Base-by-base conservation (phyloP, 1,140 invertebrate genomes). In the Tetraneura akinire region DNA sequence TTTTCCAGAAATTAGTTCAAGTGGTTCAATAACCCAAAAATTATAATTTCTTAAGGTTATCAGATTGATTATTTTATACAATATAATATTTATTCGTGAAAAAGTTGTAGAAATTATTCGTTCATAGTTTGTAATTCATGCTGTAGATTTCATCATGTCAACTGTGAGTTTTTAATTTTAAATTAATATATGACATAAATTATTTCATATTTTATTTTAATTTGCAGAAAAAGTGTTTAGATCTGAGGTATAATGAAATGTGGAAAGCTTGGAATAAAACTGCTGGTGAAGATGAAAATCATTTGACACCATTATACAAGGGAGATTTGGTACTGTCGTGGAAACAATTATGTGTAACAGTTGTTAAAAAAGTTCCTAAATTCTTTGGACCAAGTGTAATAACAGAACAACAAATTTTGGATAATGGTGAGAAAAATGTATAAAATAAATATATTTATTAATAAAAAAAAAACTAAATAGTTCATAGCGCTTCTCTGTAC, bases 191-290 rank as follows among this genome's bases (percentile, higher is more conserved):
- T n/a, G n/a, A n/a, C n/a, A n/a, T n/a, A n/a, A n/a, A n/a, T n/a
- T n/a, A n/a, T n/a, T n/a, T n/a, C n/a, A n/a, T n/a, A n/a, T n/a
- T n/a, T n/a, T n/a, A n/a, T 13, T 47, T 29, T 29, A 29, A 23
- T 60, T 10, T 42, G 23, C 16, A 78, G 53, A 62, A 29, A 45
- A 78, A 26, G 47, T 1, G 29, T 10, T 78, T 78, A 32, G 55
- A 78, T 42, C 23, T 78, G 13, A 57, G 42, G 32, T 78, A 78
- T 21, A 78, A 78, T 47, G 74, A 78, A 78, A 78, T 78, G 53
- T 78, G 51, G 55, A 60, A 62, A 16, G 55, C 74, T 6, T 78
- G 74, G 74, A 60, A 78, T 47, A 32, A n/a, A 21, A 23, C 32
- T 16, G 37, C 0, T 29, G 14, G 11, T 26, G 74, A 42, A 26